Evolutionary conservation across 2,888 invertebrate species (phyloP), one percentile per base, ranked within the genome.

Genomic region (Hetaerina titia): DNA sequence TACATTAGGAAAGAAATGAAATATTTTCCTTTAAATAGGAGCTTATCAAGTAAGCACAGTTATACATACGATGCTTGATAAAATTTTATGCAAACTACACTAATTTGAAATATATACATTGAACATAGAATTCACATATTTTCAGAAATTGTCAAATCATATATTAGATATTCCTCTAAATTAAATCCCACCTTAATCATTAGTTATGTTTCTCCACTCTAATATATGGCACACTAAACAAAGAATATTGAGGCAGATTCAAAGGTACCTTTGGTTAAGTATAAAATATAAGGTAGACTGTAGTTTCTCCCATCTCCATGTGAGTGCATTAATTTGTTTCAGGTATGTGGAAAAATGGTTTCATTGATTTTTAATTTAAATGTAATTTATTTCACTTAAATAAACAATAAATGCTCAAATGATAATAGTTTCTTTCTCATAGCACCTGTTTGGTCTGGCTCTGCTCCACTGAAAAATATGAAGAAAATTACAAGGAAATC

Each of bases 341-440:
- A 81, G 81, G 81, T 81, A 81, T 31, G 31, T 81, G 31, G 81
- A 25, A 81, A 31, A 7, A 45, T 45, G 45, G 9, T 31, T 31
- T 81, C 25, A 31, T 81, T 31, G 11, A 81, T 13, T 4, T 15
- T 81, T 81, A 13, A 45, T 45, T 45, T 45, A 45, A 45, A 11
- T 81, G 69, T 69, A 69, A 9, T 15, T 81, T 81, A 31, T 31
- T 31, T 81, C 81, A 7, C 11, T 81, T n/a, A 13, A 25, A 31
- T 6, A 31, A 81, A n/a, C 81, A 11, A 11, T 31, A 9, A 81
- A 15, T 25, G 11, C 25, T 81, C 31, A 81, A 81, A 81, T 81
- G 22, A 81, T 81, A 81, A 81, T 31, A 31, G 81, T 81, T 81
- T 81, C 81, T 81, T 81, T 81, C 81, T 81, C 81, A 31, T 81